Base-by-base conservation (phyloP, 2,113 vertebrate species). In the Syrrhaptes paradoxus region DNA sequence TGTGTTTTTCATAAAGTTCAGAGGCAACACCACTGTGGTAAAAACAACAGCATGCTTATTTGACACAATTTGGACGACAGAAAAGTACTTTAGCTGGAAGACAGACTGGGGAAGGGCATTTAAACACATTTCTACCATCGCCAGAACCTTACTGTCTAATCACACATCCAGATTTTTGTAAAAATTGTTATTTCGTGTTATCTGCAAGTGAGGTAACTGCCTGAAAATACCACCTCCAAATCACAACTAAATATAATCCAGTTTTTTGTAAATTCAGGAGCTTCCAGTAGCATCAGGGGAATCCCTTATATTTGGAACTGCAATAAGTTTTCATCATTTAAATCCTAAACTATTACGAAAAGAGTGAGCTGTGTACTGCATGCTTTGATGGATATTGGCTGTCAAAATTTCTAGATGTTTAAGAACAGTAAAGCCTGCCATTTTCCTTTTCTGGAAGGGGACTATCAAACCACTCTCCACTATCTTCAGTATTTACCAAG, bases 401-500 rank as follows among this genome's bases (percentile, higher is more conserved):
- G 28, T 52, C 94, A 48, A 19, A 19, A 51, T 67, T 71, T 67
- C 66, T 62, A 51, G 32, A 72, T 24, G 34, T 68, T 90, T 82
- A 91, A 41, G 16, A 57, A 68, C 34, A 43, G 15, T 54, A 73
- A 77, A 49, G 36, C 18, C 59, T 79, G 54, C 29, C 17, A 16
- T 46, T 85, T 73, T 62, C 67, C 41, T 89, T 75, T 70, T 71
- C 55, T 71, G 54, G 41, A 76, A 46, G 22, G 28, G 15, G 22
- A 85, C 52, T 94, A 91, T 51, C 54, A 92, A 85, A 57, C 38
- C 31, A 59, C 61, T 85, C 17, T 73, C 41, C 10, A 31, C 65
- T 67, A 74, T 87, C 86, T 90, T 57, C 83, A 91, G 28, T 87
- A 87, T 94, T 97, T 95, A 90, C 77, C 79, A 82, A 89, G 36